Evolutionary conservation across 2,888 invertebrate genomes (phyloP), one percentile per base, ranked within the genome.

Genomic region (Ischnura elegans): DNA sequence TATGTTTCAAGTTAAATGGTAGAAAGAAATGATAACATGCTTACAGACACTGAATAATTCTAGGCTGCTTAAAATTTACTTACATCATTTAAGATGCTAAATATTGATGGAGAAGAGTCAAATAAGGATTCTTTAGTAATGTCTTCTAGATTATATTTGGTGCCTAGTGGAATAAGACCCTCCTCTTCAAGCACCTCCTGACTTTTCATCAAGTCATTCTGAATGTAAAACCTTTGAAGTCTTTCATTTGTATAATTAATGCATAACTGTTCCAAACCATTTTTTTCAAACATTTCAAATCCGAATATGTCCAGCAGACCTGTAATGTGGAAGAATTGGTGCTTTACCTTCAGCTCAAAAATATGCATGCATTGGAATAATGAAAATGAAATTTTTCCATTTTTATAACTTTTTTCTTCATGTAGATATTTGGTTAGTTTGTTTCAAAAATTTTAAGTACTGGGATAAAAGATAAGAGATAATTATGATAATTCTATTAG

Each of bases 281-380:
- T 87, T 51, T 87, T 51, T 87, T 87, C 87, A 87, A 87, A 87
- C 3, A 29, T 46, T 19, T 87, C 87, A 87, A 87, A 87, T 36
- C 87, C 87, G 55, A 87, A 87, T 21, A 87, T 55, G 36, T 87
- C 87, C 0, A 87, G 87, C 29, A 87, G 47, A 4, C 87, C 87
- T 87, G 29, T 2, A 2, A 3, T 29, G 36, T 10, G 13, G 16
- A 76, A 76, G 36, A 36, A 19, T 6, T 19, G 13, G 51, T 19
- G 19, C 51, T 51, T 76, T 36, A 76, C 1, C 29, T 13, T 36
- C 25, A 25, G 61, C 3, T 3, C 25, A 61, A 5, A 61, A 61
- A 61, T 5, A 61, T 6, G 2, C 51, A 51, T 51, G 13, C 19
- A 51, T 6, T 51, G 0, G 19, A 6, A 10, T 2, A 3, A 51